A percentile compares a stretch with the other conserved stretches of the same genome.
These are phyloP conservation scores for Cherax destructor DNA, from an alignment of 1,140 invertebrate genomes.

Conservation along the genomic window DNA sequence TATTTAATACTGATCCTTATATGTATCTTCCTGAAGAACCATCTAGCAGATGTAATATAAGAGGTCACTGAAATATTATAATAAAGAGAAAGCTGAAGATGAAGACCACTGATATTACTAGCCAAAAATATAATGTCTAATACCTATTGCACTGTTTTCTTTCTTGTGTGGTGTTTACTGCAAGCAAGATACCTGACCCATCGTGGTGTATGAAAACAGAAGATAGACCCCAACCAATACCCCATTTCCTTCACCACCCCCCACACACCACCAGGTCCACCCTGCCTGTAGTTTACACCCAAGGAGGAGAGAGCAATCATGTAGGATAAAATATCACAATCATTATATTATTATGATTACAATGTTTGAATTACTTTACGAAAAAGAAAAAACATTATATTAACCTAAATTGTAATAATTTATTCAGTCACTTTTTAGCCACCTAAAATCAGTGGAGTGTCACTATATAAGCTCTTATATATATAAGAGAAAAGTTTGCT, in stretches of 20 bases:
- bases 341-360: not conserved
- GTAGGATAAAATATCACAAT: conserved; percentile 8
- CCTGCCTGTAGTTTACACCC: conserved; percentile 49
- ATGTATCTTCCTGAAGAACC: not conserved
- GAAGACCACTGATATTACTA: conserved; percentile 5
- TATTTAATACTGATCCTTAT: not conserved
- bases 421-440: conserved; percentile 17
- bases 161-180: not conserved
- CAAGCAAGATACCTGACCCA: conserved; percentile 20
- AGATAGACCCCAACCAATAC: conserved; percentile 12
- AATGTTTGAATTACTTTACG: not conserved
- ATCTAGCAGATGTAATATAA: not conserved
- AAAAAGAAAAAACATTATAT: not conserved
- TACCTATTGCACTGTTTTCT: not conserved
- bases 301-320: conserved; percentile 19
- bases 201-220: conserved; percentile 11
- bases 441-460: conserved; percentile 13
- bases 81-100: not conserved
- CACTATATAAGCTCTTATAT: not conserved
- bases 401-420: conserved; percentile 28
- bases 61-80: not conserved
- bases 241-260: conserved; percentile 29
- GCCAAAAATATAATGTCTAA: not conserved
- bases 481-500: not conserved
- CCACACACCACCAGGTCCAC: conserved; percentile 32